Conservation (phyloP, 2,113 vertebrate species). For the Chlamydotis undulata region DNA sequence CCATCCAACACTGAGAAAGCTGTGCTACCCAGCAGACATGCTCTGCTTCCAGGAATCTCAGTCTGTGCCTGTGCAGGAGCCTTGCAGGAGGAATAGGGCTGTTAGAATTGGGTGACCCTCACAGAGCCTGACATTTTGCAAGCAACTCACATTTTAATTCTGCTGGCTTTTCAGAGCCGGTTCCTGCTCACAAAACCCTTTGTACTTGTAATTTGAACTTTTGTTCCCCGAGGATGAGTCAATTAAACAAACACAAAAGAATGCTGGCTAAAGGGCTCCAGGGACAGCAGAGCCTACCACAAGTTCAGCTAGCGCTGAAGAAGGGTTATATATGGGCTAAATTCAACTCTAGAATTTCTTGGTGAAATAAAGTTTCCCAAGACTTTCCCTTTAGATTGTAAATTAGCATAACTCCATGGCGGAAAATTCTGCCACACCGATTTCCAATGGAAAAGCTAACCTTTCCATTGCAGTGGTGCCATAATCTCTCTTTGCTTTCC, state of each 20-base stretch:
- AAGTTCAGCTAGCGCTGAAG: not conserved
- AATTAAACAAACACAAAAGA: constrained; percentile 22
- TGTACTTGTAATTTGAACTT: constrained; percentile 4
- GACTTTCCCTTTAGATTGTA: not conserved
- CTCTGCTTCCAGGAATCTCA: not conserved
- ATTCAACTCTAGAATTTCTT: not conserved
- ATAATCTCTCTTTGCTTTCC: not conserved
- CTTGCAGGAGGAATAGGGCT: not conserved
- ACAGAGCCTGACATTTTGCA: not conserved
- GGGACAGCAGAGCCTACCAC: not conserved
- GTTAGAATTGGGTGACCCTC: not conserved
- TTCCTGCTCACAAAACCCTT: constrained; percentile 17
- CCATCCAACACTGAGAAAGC: not conserved
- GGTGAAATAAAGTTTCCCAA: not conserved
- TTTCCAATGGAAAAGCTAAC: not conserved
- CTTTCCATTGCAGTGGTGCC: not conserved
- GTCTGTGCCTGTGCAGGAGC: not conserved
- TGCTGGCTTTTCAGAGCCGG: not conserved
- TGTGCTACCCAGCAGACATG: not conserved
- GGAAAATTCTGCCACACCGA: not conserved
- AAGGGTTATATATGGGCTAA: not conserved
- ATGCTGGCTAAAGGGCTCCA: not conserved
- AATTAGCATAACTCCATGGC: not conserved
- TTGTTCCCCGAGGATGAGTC: constrained; percentile 26
- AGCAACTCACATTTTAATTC: not conserved